These are phyloP conservation scores for Linhomoeus sp. DNA, from an alignment of 2,888 invertebrate genomes.

Conservation along the genomic window DNA sequence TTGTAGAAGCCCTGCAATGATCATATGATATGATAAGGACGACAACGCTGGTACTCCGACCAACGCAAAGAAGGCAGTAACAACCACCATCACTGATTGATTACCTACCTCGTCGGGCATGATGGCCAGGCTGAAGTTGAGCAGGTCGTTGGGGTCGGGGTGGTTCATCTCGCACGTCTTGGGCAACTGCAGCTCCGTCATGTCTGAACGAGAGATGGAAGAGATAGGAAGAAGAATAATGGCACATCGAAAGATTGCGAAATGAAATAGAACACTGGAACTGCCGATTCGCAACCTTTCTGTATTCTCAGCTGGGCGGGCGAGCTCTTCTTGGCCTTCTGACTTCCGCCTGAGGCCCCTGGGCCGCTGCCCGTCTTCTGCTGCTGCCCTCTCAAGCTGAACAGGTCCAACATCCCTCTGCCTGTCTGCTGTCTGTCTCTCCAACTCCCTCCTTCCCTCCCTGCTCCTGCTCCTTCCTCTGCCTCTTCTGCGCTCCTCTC, in stretches of 20 bases:
- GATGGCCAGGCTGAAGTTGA: conserved; percentile 83
- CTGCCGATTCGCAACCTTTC: conserved; percentile 48
- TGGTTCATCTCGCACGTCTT: conserved; percentile 89
- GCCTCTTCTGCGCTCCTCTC: too few relatives aligned
- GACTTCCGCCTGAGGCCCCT: too few relatives aligned
- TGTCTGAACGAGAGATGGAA: conserved; percentile 46
- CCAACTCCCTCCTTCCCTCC: too few relatives aligned
- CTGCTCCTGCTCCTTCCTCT: too few relatives aligned
- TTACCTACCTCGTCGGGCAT: conserved; percentile 65
- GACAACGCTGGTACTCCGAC: not conserved
- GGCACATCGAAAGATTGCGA: not conserved
- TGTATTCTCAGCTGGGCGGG: conserved; percentile 90
- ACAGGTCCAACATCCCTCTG: conserved; percentile 99
- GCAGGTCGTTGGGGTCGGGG: conserved; percentile 82
- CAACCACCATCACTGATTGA: too few relatives aligned
- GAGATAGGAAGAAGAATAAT: conserved; percentile 11
- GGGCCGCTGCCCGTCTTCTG: conserved; percentile 52
- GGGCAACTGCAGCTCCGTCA: conserved; percentile 85
- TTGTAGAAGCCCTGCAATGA: conserved; percentile 60
- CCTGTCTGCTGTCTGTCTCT: too few relatives aligned
- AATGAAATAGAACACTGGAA: not conserved
- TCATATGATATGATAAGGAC: not conserved
- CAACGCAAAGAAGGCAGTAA: not conserved
- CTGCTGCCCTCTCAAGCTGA: conserved; percentile 92
- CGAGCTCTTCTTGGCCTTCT: conserved; percentile 55